These are phyloP conservation scores for Molothrus ater DNA, from an alignment of 2,797 vertebrate genomes.

Conservation along the genomic window DNA sequence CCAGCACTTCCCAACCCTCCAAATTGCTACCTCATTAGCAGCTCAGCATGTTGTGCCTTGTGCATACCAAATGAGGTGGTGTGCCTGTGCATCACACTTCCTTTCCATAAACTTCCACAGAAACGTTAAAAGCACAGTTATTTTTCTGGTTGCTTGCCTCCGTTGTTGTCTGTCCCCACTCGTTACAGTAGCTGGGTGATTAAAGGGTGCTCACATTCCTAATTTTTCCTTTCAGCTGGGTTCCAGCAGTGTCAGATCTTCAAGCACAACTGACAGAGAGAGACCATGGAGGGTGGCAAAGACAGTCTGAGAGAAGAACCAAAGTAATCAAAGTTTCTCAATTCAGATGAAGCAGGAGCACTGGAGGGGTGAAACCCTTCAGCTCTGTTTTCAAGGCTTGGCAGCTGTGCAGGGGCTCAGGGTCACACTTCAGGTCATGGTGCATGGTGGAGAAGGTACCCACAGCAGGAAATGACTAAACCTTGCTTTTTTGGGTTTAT, in stretches of 20 bases:
- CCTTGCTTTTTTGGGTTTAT: neutral
- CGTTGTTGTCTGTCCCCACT: neutral
- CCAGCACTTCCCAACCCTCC: neutral
- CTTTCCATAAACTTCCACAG: neutral
- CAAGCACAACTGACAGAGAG: neutral
- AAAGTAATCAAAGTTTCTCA: neutral
- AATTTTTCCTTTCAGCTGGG: neutral
- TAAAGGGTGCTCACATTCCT: neutral
- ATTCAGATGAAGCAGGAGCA: neutral
- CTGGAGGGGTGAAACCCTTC: neutral
- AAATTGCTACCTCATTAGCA: conserved; percentile 45
- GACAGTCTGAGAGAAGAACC: neutral
- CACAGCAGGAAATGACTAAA: neutral
- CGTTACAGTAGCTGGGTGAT: neutral
- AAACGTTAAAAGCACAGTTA: conserved; percentile 21
- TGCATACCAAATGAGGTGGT: neutral
- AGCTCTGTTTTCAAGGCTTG: neutral
- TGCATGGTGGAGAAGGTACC: no score
- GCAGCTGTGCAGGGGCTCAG: neutral
- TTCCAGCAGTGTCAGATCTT: neutral
- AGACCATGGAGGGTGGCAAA: neutral
- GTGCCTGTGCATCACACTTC: neutral
- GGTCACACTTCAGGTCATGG: neutral
- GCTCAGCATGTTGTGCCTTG: neutral
- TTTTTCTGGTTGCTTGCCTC: neutral